Conservation (phyloP, 2,888 invertebrate species). For the Lottia gigantea region DNA sequence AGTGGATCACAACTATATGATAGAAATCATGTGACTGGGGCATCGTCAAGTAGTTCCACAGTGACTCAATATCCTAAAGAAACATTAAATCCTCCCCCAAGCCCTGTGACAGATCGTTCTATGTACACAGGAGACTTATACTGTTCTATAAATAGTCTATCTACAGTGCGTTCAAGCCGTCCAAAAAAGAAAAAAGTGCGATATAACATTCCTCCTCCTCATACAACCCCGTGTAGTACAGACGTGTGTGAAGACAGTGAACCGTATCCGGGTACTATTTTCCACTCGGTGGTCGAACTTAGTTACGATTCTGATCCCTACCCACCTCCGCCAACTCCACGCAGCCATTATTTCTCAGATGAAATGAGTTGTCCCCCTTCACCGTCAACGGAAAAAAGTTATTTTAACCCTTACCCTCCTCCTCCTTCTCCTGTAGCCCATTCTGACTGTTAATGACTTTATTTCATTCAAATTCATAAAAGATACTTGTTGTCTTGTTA, state of each 20-base stretch:
- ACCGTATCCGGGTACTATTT: constrained; percentile 51
- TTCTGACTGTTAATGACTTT: constrained; percentile 56
- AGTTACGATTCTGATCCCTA: constrained; percentile 78
- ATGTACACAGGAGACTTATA: constrained; percentile 59
- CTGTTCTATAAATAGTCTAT: constrained; percentile 59
- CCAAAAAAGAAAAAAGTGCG: constrained; percentile 72
- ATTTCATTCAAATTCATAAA: neutral
- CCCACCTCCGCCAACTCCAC: constrained; percentile 82
- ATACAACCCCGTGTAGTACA: constrained; percentile 89
- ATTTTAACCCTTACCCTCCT: constrained; percentile 83
- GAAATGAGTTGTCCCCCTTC: constrained; percentile 72
- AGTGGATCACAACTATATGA: constrained; percentile 64
- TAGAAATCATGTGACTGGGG: constrained; percentile 79
- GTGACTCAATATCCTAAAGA: constrained; percentile 76
- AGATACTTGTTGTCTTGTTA: no score
- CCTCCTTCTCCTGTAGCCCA: constrained; percentile 81
- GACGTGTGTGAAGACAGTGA: constrained; percentile 83
- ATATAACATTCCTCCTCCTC: constrained; percentile 81
- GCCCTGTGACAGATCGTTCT: constrained; percentile 77
- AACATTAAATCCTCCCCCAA: constrained; percentile 90
- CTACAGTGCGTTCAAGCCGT: constrained; percentile 73
- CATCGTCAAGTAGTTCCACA: constrained; percentile 78
- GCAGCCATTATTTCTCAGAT: constrained; percentile 81
- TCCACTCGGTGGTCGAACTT: constrained; percentile 43
- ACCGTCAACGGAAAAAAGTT: constrained; percentile 77